Conservation (phyloP, 2,113 vertebrate species). For the Urocynchramus pylzowi region DNA sequence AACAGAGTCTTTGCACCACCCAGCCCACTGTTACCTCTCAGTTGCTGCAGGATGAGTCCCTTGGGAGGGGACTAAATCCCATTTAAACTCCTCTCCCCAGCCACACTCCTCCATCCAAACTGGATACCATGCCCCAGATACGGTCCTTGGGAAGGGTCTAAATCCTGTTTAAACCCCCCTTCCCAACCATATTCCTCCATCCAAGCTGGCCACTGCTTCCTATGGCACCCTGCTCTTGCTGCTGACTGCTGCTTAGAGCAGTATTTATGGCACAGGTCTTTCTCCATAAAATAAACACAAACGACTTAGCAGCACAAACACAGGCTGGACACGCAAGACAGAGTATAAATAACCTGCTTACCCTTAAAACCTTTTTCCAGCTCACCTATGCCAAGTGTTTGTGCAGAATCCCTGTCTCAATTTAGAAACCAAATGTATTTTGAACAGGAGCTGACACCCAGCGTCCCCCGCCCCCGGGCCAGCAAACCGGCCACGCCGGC, state of each 20-base stretch:
- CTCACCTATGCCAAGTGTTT: constrained; percentile 57
- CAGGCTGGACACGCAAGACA: not conserved
- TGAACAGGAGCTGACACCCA: constrained; percentile 2
- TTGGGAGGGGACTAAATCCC: not conserved
- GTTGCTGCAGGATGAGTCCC: too few species aligned
- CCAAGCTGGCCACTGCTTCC: not conserved
- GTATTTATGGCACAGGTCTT: not conserved
- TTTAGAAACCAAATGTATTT: constrained; percentile 50
- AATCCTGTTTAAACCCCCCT: not conserved
- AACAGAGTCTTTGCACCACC: not conserved
- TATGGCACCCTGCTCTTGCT: not conserved
- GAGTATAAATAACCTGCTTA: constrained; percentile 58
- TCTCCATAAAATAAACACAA: constrained; percentile 37
- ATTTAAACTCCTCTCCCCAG: not conserved
- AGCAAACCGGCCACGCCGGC: not conserved
- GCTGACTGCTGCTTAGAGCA: not conserved
- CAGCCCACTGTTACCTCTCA: not conserved
- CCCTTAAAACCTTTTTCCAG: constrained; percentile 59
- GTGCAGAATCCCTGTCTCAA: constrained; percentile 17
- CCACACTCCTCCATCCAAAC: not conserved
- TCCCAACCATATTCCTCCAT: not conserved
- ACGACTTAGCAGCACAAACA: constrained; percentile 10
- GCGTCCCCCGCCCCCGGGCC: not conserved
- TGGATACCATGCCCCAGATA: not conserved
- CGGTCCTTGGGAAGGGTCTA: fast-evolving